These are phyloP conservation scores for Coendou prehensilis DNA, from an alignment of 2,797 vertebrate species.

Conservation along the genomic window DNA sequence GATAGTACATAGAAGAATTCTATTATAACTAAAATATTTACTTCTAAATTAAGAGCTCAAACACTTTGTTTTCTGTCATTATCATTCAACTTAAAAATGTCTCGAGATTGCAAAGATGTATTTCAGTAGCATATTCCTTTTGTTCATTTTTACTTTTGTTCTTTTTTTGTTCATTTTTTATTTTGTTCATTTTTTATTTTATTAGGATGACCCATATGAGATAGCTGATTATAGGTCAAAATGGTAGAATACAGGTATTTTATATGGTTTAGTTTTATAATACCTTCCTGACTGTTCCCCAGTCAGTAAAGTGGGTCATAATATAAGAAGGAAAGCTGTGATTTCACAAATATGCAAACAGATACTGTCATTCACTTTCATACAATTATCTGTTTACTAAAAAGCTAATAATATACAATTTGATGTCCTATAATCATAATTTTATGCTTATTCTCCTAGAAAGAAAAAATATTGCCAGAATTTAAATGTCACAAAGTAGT, in stretches of 20 bases:
- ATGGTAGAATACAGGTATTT: background rate
- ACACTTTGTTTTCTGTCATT: constrained; percentile 26
- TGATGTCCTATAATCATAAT: constrained; percentile 34
- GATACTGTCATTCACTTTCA: constrained; percentile 9
- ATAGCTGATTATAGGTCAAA: constrained; percentile 35
- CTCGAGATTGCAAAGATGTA: constrained; percentile 31
- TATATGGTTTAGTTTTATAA: constrained; percentile 15
- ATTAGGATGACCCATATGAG: constrained; percentile 9
- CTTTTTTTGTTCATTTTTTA: constrained; percentile 53
- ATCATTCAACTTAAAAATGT: background rate
- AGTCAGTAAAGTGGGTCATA: constrained; percentile 38
- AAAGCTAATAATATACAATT: constrained; percentile 10
- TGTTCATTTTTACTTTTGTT: constrained; percentile 48
- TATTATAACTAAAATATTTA: constrained; percentile 61
- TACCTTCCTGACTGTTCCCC: background rate
- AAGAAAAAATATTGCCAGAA: constrained; percentile 37
- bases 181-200: constrained; percentile 65
- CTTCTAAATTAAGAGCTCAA: constrained; percentile 38
- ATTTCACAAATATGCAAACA: constrained; percentile 56
- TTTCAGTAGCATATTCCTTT: constrained; percentile 17
- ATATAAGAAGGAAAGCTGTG: constrained; percentile 5
- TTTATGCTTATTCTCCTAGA: constrained; percentile 15
- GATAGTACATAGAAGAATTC: constrained; percentile 3
- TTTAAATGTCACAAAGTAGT: constrained; percentile 41
- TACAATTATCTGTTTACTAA: constrained; percentile 55